Evolutionary conservation across 2,113 vertebrate species (phyloP).

Genomic region (Nerophis ophidion): DNA sequence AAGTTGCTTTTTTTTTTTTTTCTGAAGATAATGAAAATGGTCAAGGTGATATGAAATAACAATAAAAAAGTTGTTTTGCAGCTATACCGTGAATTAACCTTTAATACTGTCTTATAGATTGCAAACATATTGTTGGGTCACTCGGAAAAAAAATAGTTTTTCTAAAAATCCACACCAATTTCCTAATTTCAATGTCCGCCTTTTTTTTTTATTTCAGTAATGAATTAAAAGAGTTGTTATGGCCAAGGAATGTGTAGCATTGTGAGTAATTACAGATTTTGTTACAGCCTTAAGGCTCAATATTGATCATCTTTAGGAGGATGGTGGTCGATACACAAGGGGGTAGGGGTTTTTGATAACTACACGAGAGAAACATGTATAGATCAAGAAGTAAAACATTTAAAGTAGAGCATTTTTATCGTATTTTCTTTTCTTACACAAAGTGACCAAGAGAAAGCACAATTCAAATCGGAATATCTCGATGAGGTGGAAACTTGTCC

Average conservation of each 20-base stretch:
- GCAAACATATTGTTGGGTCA: neutral
- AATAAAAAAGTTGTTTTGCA: neutral
- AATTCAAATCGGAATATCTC: too few species aligned
- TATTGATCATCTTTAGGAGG: constrained; percentile 72
- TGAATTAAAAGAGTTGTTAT: constrained; percentile 64
- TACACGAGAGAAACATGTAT: constrained; percentile 69
- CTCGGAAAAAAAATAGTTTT: constrained; percentile 2
- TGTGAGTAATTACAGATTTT: constrained; percentile 75
- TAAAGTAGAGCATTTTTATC: constrained; percentile 52
- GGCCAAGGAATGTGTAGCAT: constrained; percentile 60
- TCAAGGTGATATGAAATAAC: constrained; percentile 13
- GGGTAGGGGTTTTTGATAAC: constrained; percentile 62
- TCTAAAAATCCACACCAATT: neutral
- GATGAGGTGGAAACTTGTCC: too few species aligned
- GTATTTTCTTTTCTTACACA: too few species aligned
- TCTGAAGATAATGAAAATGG: constrained; percentile 19
- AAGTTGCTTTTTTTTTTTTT: constrained; percentile 32
- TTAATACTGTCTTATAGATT: neutral
- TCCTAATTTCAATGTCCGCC: neutral
- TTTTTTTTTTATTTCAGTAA: constrained; percentile 47
- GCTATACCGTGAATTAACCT: neutral
- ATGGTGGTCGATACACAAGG: constrained; percentile 66
- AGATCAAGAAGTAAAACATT: constrained; percentile 50
- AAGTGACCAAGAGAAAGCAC: too few species aligned
- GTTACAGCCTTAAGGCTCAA: constrained; percentile 61